phyloP scores from a whole-genome alignment of 1,140 invertebrate genomes.

The Drosophila baimaii region DNA sequence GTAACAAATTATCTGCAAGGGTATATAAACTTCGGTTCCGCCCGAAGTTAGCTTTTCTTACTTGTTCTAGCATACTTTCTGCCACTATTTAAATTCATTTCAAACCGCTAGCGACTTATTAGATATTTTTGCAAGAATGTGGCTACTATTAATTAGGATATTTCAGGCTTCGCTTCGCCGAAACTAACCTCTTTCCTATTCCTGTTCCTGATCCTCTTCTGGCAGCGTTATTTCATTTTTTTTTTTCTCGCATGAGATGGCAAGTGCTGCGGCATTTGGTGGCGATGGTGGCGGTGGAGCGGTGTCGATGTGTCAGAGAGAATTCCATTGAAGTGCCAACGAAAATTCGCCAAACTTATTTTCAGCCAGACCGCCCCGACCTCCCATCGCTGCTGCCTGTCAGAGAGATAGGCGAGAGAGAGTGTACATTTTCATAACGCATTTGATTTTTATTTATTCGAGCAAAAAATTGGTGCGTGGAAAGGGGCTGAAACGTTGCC shows the following conservation, averaged over 20 bases:
- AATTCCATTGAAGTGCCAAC: constrained; percentile 17
- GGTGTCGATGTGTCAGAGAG: constrained; percentile 23
- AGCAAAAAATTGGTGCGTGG: constrained; percentile 21
- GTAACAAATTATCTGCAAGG: no score
- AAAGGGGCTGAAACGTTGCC: constrained; percentile 7
- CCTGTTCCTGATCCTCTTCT: constrained; percentile 17
- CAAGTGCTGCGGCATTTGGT: constrained; percentile 3
- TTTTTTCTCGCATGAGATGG: constrained; percentile 7
- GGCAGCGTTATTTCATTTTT: constrained; percentile 9
- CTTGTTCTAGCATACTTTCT: no score
- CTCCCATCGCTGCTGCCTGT: background rate
- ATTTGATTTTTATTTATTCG: constrained; percentile 59
- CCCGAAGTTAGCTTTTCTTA: no score
- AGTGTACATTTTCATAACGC: constrained; percentile 46
- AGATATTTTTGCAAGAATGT: background rate
- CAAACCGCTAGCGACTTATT: background rate
- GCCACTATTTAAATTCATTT: background rate
- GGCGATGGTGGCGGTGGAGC: background rate
- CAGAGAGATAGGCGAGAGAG: constrained; percentile 8
- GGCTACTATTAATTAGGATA: background rate
- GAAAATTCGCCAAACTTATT: constrained; percentile 33
- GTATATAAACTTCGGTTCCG: no score
- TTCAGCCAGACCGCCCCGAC: background rate
- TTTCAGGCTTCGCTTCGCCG: background rate
- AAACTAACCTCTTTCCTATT: background rate